Base-by-base conservation (phyloP, 2,113 vertebrate genomes). In the Pterophyllum scalare region DNA sequence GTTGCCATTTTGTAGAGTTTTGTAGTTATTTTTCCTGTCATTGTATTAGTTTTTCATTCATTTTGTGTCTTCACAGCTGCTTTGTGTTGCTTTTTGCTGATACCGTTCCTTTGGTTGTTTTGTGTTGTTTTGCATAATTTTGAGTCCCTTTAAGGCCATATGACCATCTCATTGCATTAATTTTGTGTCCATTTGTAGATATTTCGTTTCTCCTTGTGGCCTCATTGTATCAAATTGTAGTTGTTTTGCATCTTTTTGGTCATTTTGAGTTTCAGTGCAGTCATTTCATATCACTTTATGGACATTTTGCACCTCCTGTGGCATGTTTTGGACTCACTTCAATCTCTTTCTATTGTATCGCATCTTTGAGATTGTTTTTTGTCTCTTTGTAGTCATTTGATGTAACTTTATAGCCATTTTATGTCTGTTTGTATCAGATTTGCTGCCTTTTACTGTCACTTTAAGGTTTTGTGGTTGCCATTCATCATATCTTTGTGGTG, bases 1-100 rank as follows among this genome's bases (percentile, higher is more conserved):
- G 15, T 6, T 52, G 15, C 46, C 17, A 20, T 52, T 19, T 52
- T 20, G 49, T 17, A 20, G 6, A 7, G 17, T 20, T 52, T 2
- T 67, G 40, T 19, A 46, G 14, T 46, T 26, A 22, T 65, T 46
- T 43, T 12, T 1, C 22, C 46, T 46, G 43, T 67, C 22, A 67
- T 17, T 67, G 24, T 11, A 43, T 11, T 43, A 40, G 3, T 46
- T 65, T 43, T 11, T 2, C 22, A 26, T 17, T 65, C 13, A 24
- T 65, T 65, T 24, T 65, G n/a, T 43, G 22, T 65, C 35, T 43
- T 43, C 22, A 14, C 43, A 22, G 0, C 24, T 40, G 1, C 43
- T 65, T 40, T 2, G 2, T 0, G 24, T 15, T 65, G 22, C 38
- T 0, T 24, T 43, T 65, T 7, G 0, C 35, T 38, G 9, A 9